Conservation (phyloP, 1,140 invertebrate genomes). For the Penaeus chinensis region DNA sequence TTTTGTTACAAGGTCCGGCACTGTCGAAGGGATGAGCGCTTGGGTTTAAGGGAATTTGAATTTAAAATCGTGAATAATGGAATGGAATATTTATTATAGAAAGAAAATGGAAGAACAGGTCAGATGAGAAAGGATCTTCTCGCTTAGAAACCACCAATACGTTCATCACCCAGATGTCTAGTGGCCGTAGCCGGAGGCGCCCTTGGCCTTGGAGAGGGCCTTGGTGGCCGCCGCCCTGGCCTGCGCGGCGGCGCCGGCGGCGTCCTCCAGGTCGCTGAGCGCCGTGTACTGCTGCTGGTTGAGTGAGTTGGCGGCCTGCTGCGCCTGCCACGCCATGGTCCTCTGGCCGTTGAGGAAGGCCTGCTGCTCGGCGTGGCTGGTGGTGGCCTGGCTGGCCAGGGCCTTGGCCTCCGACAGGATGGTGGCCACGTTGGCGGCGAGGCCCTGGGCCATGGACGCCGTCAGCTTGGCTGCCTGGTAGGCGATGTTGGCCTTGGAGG, state of each 20-base stretch:
- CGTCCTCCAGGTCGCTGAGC: background rate
- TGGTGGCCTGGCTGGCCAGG: constrained; percentile 7
- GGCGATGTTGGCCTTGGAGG: constrained; percentile 6
- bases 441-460: constrained; percentile 9
- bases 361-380: background rate
- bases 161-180: background rate
- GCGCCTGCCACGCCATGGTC: constrained; percentile 8
- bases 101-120: too few species aligned
- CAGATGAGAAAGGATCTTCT: too few species aligned
- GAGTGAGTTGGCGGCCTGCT: constrained; percentile 13
- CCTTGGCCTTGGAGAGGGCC: constrained; percentile 9
- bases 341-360: background rate
- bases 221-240: background rate
- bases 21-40: too few species aligned
- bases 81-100: too few species aligned
- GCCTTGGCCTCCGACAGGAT: background rate
- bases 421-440: background rate
- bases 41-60: too few species aligned
- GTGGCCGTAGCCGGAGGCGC: background rate
- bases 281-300: constrained; percentile 4
- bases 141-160: background rate
- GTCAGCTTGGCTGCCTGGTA: background rate
- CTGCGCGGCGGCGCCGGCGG: background rate
- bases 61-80: too few species aligned
- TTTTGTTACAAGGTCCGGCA: too few species aligned